phyloP scores from a whole-genome alignment of 2,888 invertebrate genomes.

The Plebejus anna region DNA sequence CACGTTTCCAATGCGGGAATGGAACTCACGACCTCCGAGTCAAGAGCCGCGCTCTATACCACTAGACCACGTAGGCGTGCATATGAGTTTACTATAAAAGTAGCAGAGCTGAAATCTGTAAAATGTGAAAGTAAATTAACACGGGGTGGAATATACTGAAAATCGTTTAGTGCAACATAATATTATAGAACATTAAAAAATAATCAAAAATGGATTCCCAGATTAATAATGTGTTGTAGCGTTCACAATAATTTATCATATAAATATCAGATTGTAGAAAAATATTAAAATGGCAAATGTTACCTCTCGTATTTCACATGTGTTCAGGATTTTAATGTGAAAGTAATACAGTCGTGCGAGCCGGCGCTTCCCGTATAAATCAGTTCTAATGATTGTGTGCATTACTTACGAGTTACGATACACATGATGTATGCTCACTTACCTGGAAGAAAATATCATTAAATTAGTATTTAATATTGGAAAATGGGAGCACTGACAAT shows the following conservation, averaged over 20 bases:
- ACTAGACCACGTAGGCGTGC: too few species aligned
- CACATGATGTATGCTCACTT: conserved; percentile 37
- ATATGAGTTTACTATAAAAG: too few species aligned
- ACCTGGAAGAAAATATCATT: conserved; percentile 42
- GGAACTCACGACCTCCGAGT: too few species aligned
- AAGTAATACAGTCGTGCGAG: not conserved
- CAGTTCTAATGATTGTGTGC: conserved; percentile 8
- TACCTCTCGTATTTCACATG: conserved; percentile 22
- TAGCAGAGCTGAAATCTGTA: too few species aligned
- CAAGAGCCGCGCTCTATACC: too few species aligned
- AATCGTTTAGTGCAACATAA: not conserved
- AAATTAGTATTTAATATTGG: not conserved
- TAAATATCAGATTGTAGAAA: not conserved
- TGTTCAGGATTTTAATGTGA: conserved; percentile 4
- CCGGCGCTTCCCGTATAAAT: conserved; percentile 13
- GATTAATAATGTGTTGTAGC: not conserved
- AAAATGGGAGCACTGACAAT: not conserved
- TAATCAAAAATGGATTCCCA: not conserved
- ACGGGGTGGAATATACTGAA: too few species aligned
- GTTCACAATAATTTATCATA: not conserved
- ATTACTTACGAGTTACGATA: conserved; percentile 31
- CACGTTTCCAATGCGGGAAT: too few species aligned
- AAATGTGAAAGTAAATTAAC: too few species aligned
- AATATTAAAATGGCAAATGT: not conserved
- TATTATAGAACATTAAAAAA: not conserved